Percentiles rank a stretch among this genome's conserved stretches.
phyloP scores from a whole-genome alignment of 2,797 vertebrate species.

The Staurois parvus region DNA sequence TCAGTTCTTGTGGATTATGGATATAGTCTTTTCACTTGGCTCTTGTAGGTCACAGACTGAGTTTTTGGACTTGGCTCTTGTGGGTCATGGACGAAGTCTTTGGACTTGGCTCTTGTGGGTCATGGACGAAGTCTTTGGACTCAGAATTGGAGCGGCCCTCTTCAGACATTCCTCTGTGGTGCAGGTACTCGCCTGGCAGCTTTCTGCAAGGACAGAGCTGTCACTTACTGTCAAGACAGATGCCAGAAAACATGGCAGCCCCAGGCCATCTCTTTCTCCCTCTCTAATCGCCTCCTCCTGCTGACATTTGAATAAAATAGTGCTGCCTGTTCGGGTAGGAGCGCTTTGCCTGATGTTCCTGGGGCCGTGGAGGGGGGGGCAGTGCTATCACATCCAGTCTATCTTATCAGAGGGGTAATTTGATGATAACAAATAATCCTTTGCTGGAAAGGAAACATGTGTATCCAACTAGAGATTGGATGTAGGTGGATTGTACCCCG shows the following conservation, averaged over 20 bases:
- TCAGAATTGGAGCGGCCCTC: background rate
- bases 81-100: background rate
- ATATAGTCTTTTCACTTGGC: too few relatives aligned
- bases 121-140: background rate
- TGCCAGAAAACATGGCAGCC: constrained; percentile 68
- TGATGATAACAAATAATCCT: constrained; percentile 88
- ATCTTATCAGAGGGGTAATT: constrained; percentile 84
- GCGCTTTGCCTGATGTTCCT: constrained; percentile 57
- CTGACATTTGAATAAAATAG: constrained; percentile 87
- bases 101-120: background rate
- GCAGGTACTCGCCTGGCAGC: constrained; percentile 29
- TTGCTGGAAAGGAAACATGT: constrained; percentile 91
- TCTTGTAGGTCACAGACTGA: too few relatives aligned
- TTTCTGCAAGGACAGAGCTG: constrained; percentile 59
- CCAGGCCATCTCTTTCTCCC: constrained; percentile 79
- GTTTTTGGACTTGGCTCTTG: too few relatives aligned
- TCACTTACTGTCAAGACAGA: constrained; percentile 66
- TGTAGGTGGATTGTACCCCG: constrained; percentile 86
- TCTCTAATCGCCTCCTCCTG: constrained; percentile 73
- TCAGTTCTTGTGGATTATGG: too few relatives aligned
- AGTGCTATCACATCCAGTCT: constrained; percentile 77
- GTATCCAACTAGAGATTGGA: constrained; percentile 85
- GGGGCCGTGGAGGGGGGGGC: constrained; percentile 57
- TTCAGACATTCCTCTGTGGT: background rate
- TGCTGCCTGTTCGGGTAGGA: constrained; percentile 59